Evolutionary conservation across 30 jellyfish, hydroid and myxozoan genomes (phyloP), one percentile per base, ranked within the genome.

Genomic region (Nemopilema nomurai): DNA sequence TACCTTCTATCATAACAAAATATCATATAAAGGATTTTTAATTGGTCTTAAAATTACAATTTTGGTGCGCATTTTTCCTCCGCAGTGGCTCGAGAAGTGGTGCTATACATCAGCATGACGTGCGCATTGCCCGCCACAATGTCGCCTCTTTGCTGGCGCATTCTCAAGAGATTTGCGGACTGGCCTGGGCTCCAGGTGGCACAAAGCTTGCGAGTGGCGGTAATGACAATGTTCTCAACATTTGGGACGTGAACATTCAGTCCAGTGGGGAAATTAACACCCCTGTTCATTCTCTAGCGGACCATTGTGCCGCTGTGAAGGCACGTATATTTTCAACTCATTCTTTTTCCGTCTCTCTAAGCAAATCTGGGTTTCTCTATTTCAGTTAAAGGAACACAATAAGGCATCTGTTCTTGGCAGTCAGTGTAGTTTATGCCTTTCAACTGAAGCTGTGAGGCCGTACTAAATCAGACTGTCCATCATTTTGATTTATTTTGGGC

Each of bases 231-330:
- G 51, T 76, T 7, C 81, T 93, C 31, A 88, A 89, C 74, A 82
- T 93, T 63, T 93, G 98, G 98, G 98, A 93, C 52, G 87, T 80
- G 21, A 65, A 87, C 20, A 4, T 92, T 13, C 89, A 81, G 17
- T 72, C 92, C 27, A 66, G 82, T 22, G 92, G 96, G 4, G 91
- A 87, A 67, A 49, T 69, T 4, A 52, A 8, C 21, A 69, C 90
- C 0, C 99, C 99, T 20, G 33, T 95, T 22, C 93, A 81, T 66
- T 74, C 97, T 0, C 62, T 95, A 17, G 69, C 90, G 20, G 96
- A 87, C 16, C 99, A 95, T 62, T 24, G 74, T 80, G 99, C 97
- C 68, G 99, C 99, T 13, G 99, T 95, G 65, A 95, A 93, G 97
- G 98, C 88, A 73, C 6, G 71, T 26, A 17, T 8, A 63, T 63